Base-by-base conservation (phyloP, 2,797 vertebrate genomes). In the Alauda arvensis region DNA sequence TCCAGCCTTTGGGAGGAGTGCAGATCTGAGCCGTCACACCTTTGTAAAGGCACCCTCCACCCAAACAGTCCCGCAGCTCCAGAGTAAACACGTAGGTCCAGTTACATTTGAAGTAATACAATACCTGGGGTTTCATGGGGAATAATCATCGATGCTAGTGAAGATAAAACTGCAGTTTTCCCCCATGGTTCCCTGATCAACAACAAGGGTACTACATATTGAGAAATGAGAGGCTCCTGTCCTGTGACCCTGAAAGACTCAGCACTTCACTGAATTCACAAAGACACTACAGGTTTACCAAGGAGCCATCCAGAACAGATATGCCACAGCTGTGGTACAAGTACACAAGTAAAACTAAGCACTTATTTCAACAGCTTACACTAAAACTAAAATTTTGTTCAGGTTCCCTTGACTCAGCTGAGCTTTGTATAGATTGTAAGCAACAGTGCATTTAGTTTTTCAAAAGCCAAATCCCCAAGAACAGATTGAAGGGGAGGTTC, bases 21-120 rank as follows among this genome's bases (percentile, higher is more conserved):
- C 34, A 52, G 34, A 53, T 7, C 7, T 21, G 40, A 66, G 43
- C 31, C 19, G 40, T 3, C 0, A 0, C 12, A 68, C 42, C 43
- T 34, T 34, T 43, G 21, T 29, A 43, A 59, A 78, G 15, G 51
- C 42, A 77, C 18, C 25, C 49, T 49, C 37, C 37, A 55, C 9
- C 19, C 6, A 2, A 71, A 40, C 8, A 45, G 39, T 8, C 29
- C 29, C 18, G 12, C 46, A 83, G 72, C n/a, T 70, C 49, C 31
- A 29, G 0, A 72, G 57, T 4, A 34, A 60, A 57, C 45, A 48
- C 0, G 0, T 3, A 34, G 42, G 5, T 31, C 74, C 46, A 46
- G 34, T 34, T 52, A 51, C 18, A 46, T 13, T 0, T 59, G 18
- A 43, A 52, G 23, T 3, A 68, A 19, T 9, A 66, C 12, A 63